Evolutionary conservation across 2,797 vertebrate species (phyloP), one percentile per base, ranked within the genome.

Genomic region (Nyctalus aviator): DNA sequence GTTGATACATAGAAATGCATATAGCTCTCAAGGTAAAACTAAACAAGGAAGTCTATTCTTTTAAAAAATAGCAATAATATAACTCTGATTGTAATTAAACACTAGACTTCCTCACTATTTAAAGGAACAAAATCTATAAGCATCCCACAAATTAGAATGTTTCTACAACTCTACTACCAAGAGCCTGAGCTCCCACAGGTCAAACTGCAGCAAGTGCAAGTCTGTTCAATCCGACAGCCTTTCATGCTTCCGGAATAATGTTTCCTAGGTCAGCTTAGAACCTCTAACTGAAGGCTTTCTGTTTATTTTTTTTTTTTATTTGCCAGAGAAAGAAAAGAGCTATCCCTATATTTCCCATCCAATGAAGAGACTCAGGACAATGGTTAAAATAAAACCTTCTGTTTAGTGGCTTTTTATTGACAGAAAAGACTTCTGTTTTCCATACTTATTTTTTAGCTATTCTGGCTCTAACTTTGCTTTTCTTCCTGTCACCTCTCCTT

Each of bases 21-120:
- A 81, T 13, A 46, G 53, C 8, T 75, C 41, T 75, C 48, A 81
- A 71, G 20, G 30, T 37, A 76, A 85, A n/a, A 37, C n/a, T 78
- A 73, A 66, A 73, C 41, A 66, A 93, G 13, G 18, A 73, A 27
- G 27, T 64, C 41, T 57, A 10, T 14, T 85, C 59, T 91, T 73
- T 73, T 55, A 27, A 32, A 85, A 87, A 89, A 79, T 0, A 78
- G 27, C n/a, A 73, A 75, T 27, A 90, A 21, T 64, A 7, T 44
- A 68, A 89, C 53, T 73, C 81, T 93, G 32, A 32, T 85, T 59
- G 4, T 62, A 90, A 81, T 57, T 62, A 68, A 86, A 90, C n/a
- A 86, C 2, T 8, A 84, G 71, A 50, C 23, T 69, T 88, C 20
- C 46, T 46, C 5, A 35, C 44, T 57, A 85, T 59, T 88, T 59